Percentiles rank a stretch among this genome's conserved stretches.
Conservation (phyloP, 1,140 invertebrate species). For the Pectinophora gossypiella region DNA sequence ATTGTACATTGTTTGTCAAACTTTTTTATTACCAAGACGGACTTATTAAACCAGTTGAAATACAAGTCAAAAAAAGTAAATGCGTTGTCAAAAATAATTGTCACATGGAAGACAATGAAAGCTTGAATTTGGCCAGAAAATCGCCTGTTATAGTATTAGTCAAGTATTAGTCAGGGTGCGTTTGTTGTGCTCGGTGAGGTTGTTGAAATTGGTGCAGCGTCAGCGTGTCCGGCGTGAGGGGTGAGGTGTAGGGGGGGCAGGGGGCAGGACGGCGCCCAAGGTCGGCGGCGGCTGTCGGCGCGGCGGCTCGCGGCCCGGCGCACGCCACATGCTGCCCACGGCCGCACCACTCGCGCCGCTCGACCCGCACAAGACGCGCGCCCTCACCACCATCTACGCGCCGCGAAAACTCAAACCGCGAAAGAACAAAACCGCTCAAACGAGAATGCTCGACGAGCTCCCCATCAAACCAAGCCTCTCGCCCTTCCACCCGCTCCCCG, state of each 20-base stretch:
- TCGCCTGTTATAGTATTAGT: too few species aligned
- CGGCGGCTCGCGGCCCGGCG: slow-evolving; percentile 32
- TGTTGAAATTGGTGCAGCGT: background rate
- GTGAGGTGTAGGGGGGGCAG: slow-evolving; percentile 31
- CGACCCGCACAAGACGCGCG: slow-evolving; percentile 58
- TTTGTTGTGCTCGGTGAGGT: background rate
- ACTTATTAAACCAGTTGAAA: too few species aligned
- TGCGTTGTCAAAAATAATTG: too few species aligned
- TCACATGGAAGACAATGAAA: too few species aligned
- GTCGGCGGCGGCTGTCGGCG: slow-evolving; percentile 41
- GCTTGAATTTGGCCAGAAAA: too few species aligned
- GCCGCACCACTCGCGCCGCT: slow-evolving; percentile 51
- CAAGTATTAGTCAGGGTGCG: too few species aligned
- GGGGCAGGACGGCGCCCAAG: slow-evolving; percentile 38
- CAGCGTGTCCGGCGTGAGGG: slow-evolving; percentile 23
- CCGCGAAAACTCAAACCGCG: slow-evolving; percentile 47
- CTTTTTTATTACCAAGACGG: too few species aligned
- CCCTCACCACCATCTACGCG: slow-evolving; percentile 65
- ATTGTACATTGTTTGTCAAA: too few species aligned
- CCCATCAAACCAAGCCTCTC: slow-evolving; percentile 54
- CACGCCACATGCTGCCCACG: slow-evolving; percentile 54
- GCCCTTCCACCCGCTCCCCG: slow-evolving; percentile 66
- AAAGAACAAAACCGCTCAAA: slow-evolving; percentile 53
- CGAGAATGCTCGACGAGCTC: slow-evolving; percentile 61
- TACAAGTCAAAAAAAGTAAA: too few species aligned